Evolutionary conservation across 2,888 invertebrate species (phyloP), one percentile per base, ranked within the genome.

Genomic region (Lagria hirta): DNA sequence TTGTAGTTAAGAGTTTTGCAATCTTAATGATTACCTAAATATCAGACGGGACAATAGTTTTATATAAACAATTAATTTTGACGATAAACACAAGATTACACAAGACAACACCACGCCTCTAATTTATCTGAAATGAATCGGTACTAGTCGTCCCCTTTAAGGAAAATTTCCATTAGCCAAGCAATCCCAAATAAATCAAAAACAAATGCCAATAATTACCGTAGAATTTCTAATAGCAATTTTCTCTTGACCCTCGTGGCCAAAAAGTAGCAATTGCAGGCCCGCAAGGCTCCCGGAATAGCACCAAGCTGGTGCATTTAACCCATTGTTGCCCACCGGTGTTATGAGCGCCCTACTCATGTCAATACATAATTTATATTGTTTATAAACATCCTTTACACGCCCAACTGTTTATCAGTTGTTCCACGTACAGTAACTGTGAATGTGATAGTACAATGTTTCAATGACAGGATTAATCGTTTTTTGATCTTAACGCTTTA

Each of bases 341-440:
- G 53, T 50, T 50, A 55, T 40, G 13, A 53, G 50, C 60, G 60
- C 52, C 61, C 61, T 60, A 61, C 59, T 61, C 60, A 56, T 61
- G 62, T 59, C 61, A 60, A 61, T 61, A 58, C 58, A 57, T 61
- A 63, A 61, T 63, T 60, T 58, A 60, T 60, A 60, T 59, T 55
- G 61, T 60, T 61, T 63, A 59, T 57, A 54, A 51, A 50, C 51
- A 46, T 53, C 51, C 37, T 37, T 51, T 41, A 20, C 58, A 55
- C 57, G 56, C 58, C 58, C 48, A 51, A 54, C 52, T 51, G 52
- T 60, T 52, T 55, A 58, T 60, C 55, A 56, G 30, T 38, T 43
- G 38, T 24, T 7, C 6, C 8, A 15, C 29, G 29, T 55, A 45
- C 57, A 54, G 56, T 54, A 51, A 55, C 54, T 54, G 45, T n/a